Base-by-base conservation (phyloP, 1,140 invertebrate species). In the Geopemphigus sp. region DNA sequence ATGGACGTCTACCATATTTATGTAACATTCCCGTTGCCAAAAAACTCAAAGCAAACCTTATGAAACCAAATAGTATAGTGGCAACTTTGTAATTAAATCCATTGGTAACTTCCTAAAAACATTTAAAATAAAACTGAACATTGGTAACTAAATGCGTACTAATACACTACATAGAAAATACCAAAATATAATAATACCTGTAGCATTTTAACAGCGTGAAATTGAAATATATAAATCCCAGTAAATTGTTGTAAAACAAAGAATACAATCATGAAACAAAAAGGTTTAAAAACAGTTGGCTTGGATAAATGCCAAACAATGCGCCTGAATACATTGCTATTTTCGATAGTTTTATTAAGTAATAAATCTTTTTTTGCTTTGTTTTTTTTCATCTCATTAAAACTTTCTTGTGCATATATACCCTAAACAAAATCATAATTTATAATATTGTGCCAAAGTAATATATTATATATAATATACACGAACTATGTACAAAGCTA, bases 181-280 rank as follows among this genome's bases (percentile, higher is more conserved):
- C 8, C 29, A 29, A 10, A 29, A 14, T 24, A 50, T 47, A 57
- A 47, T 85, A 39, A 39, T 82, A 89, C 88, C 81, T 88, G 81
- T 64, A 89, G 88, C 84, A 89, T 90, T 56, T 88, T 89, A n/a
- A 91, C 89, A 0, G 90, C 88, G 83, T 91, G 92, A 82, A 92
- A 92, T 45, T 92, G 86, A 15, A 91, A 89, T 4, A 90, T 90
- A 83, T 92, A 90, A 82, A 91, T 88, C 50, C 90, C 90, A 54
- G 87, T 87, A 70, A 89, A 88, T 82, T 90, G 89, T 83, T 91
- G 90, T 80, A 90, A 88, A 11, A 87, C 84, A 81, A 91, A 90
- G 5, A 90, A 84, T 0, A 86, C 83, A 19, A 88, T 84, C 8
- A 90, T 84, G 80, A 91, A 87, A 2, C 87, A 57, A 82, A 90